These are phyloP conservation scores for Ostrea edulis DNA, from an alignment of 1,140 invertebrate genomes.

Conservation along the genomic window DNA sequence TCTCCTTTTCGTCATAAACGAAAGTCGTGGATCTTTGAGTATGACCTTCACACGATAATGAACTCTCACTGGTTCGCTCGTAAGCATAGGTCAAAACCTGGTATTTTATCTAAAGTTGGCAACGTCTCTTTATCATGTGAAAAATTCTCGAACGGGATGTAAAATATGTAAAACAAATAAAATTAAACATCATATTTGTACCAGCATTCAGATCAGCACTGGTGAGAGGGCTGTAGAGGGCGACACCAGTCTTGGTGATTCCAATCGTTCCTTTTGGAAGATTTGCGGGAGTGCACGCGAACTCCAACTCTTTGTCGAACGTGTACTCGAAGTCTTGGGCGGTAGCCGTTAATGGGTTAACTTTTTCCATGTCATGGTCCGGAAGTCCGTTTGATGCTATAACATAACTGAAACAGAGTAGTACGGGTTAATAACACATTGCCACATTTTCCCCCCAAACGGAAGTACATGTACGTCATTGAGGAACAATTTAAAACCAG, in stretches of 20 bases:
- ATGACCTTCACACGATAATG: too few relatives aligned
- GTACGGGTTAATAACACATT: not conserved
- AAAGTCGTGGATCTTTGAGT: too few relatives aligned
- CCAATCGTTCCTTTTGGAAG: conserved; percentile 48
- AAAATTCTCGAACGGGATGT: too few relatives aligned
- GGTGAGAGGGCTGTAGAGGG: conserved; percentile 48
- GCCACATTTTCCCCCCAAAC: too few relatives aligned
- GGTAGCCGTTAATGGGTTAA: conserved; percentile 30
- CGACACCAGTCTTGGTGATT: conserved; percentile 50
- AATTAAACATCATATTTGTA: not conserved
- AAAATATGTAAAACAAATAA: too few relatives aligned
- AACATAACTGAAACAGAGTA: conserved; percentile 1
- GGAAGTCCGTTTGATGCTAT: conserved; percentile 51
- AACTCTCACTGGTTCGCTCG: too few relatives aligned
- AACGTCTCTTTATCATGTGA: too few relatives aligned
- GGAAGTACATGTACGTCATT: too few relatives aligned
- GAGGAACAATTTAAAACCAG: too few relatives aligned
- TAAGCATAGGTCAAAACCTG: too few relatives aligned
- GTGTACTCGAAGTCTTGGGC: conserved; percentile 47
- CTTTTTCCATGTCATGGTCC: conserved; percentile 42
- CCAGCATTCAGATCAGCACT: conserved; percentile 38
- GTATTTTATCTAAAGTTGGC: too few relatives aligned
- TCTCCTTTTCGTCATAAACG: too few relatives aligned
- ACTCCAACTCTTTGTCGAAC: conserved; percentile 31
- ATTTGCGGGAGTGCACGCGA: conserved; percentile 42